Base-by-base conservation (phyloP, 2,888 invertebrate species). In the Zaprionus bogoriensis region DNA sequence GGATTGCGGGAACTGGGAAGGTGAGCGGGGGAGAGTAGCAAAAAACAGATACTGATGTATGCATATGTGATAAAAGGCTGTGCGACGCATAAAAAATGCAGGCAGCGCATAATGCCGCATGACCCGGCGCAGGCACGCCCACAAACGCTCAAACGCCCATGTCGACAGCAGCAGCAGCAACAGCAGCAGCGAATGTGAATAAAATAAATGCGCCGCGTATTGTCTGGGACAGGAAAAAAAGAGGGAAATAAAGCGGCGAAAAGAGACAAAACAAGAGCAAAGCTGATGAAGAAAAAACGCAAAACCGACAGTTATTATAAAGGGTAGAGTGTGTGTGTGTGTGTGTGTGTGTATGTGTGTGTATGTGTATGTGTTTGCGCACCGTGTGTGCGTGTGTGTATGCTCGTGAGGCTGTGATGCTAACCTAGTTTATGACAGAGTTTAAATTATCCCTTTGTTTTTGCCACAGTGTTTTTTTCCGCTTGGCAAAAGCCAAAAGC, bases 371-470 rank as follows among this genome's bases (percentile, higher is more conserved):
- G 46, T 47, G 46, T 17, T 41, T 23, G 12, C 28, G 58, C 28
- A n/a, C n/a, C n/a, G 44, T 38, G 50, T 45, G 55, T 30, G 41
- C 46, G 38, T 48, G 44, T 48, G 20, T 48, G 27, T 28, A 41
- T 70, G 53, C 58, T 53, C 52, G 42, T 66, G 68, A 59, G 67
- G 41, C 45, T 51, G 59, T 66, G 67, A 76, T 82, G 80, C 86
- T 86, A 80, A 80, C 86, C 80, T 83, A 80, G 80, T 80, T 80
- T 80, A 80, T 85, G 86, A 80, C 80, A 76, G 80, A 80, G 80
- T 80, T 80, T 85, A 80, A 80, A 80, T 80, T 80, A 80, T 80
- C 80, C 78, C 83, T 80, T 85, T 80, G 80, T 80, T 80, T 80
- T 80, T 82, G 59, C 76, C 70, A 66, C 86, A 67, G 73, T 70